These are phyloP conservation scores for Ditula angustiorana DNA, from an alignment of 2,888 invertebrate species.

Conservation along the genomic window DNA sequence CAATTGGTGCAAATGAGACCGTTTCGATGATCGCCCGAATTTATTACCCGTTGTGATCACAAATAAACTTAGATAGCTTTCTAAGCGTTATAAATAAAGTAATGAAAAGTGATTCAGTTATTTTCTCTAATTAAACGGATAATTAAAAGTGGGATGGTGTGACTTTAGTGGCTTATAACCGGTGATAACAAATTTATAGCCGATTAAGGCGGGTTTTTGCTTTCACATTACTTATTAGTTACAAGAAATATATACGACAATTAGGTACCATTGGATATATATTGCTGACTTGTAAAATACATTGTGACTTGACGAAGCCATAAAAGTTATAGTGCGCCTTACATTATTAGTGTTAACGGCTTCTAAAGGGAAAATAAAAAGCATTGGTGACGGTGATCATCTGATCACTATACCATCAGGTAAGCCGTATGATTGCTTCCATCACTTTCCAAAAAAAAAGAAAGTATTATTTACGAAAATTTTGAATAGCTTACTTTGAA, in stretches of 20 bases:
- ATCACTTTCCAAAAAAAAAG: too few species aligned
- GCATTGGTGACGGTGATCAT: too few species aligned
- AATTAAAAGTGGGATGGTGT: conserved; percentile 15
- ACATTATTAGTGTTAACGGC: neutral
- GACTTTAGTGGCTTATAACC: conserved; percentile 11
- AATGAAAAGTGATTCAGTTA: conserved; percentile 10
- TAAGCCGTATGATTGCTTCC: too few species aligned
- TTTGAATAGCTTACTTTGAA: too few species aligned
- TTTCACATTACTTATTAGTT: conserved; percentile 3
- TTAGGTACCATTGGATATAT: neutral
- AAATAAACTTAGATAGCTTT: conserved; percentile 8
- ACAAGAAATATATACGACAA: neutral
- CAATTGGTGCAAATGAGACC: neutral
- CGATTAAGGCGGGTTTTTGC: neutral
- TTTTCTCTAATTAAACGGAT: conserved; percentile 10
- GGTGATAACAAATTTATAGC: conserved; percentile 7
- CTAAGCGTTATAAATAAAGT: neutral
- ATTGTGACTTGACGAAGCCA: conserved; percentile 20
- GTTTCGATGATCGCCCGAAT: neutral
- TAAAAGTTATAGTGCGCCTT: conserved; percentile 2
- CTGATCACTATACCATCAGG: too few species aligned
- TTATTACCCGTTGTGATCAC: neutral
- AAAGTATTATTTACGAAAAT: too few species aligned
- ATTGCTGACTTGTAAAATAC: conserved; percentile 12
- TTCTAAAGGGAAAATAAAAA: too few species aligned